Evolutionary conservation across 2,888 invertebrate species (phyloP).

Genomic region (Frankliniella fusca): DNA sequence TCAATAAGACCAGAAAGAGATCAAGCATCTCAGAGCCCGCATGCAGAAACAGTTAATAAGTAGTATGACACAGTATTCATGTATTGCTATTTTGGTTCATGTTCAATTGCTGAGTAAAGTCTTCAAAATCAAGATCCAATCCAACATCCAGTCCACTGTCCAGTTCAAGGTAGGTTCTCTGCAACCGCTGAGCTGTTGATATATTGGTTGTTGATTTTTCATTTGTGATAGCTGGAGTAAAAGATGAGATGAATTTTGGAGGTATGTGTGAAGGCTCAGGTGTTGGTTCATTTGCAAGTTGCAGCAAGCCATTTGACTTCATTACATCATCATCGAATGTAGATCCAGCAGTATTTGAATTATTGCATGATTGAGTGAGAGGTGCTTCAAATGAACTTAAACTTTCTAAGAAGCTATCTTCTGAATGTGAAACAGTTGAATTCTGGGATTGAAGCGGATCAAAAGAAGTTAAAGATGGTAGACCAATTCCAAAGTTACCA

Average conservation of each 20-base stretch:
- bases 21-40: neutral
- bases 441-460: neutral
- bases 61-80: neutral
- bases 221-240: neutral
- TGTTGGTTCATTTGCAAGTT: neutral
- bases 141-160: neutral
- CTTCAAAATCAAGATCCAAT: neutral
- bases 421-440: neutral
- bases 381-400: neutral
- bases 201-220: neutral
- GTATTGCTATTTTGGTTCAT: neutral
- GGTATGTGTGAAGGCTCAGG: neutral
- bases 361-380: neutral
- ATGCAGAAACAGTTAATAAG: neutral
- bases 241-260: neutral
- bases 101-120: neutral
- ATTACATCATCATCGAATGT: neutral
- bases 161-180: neutral
- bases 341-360: neutral
- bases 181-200: slow-evolving; percentile 2
- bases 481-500: neutral
- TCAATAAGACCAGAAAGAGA: neutral
- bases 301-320: neutral
- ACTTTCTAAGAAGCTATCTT: slow-evolving; percentile 6
- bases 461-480: neutral